phyloP scores from a whole-genome alignment of 1,140 invertebrate species.

The Drosophila pallidifrons region DNA sequence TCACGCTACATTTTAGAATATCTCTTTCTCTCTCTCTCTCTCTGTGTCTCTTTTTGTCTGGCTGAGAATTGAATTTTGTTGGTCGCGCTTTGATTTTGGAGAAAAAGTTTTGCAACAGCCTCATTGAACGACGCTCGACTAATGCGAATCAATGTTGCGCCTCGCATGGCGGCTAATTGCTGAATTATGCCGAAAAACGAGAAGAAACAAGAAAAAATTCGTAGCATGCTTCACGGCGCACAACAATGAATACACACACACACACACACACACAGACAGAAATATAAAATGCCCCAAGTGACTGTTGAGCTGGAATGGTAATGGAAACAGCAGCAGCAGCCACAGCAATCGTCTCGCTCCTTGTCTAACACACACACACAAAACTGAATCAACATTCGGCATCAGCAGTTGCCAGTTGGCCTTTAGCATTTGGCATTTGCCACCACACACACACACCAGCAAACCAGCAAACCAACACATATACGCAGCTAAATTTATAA shows the following conservation, averaged over 20 bases:
- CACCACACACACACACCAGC: conserved; percentile 29
- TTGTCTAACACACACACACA: conserved; percentile 1
- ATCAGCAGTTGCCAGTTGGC: conserved; percentile 20
- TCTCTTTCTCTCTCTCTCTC: neutral
- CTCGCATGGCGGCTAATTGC: conserved; percentile 63
- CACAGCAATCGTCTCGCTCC: neutral
- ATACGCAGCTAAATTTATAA: conserved; percentile 31
- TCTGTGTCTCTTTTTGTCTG: neutral
- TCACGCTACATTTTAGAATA: conserved; percentile 61
- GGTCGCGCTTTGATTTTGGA: conserved; percentile 53
- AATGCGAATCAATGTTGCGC: conserved; percentile 59
- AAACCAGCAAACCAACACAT: neutral
- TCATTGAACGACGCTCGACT: conserved; percentile 56
- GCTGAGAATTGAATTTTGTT: conserved; percentile 58
- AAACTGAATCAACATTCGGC: conserved; percentile 34
- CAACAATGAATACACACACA: conserved; percentile 28
- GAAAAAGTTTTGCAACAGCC: conserved; percentile 42
- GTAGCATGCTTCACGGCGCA: conserved; percentile 33
- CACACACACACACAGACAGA: conserved; percentile 10
- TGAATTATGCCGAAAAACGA: conserved; percentile 59
- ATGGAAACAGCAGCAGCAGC: conserved; percentile 6
- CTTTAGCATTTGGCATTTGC: conserved; percentile 53
- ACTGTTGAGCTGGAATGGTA: conserved; percentile 9
- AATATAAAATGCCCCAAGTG: neutral
- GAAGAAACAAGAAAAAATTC: conserved; percentile 12